A percentile compares a stretch with the other conserved stretches of the same genome.
Conservation (phyloP, 2,113 vertebrate genomes). For the Echinops telfairi region DNA sequence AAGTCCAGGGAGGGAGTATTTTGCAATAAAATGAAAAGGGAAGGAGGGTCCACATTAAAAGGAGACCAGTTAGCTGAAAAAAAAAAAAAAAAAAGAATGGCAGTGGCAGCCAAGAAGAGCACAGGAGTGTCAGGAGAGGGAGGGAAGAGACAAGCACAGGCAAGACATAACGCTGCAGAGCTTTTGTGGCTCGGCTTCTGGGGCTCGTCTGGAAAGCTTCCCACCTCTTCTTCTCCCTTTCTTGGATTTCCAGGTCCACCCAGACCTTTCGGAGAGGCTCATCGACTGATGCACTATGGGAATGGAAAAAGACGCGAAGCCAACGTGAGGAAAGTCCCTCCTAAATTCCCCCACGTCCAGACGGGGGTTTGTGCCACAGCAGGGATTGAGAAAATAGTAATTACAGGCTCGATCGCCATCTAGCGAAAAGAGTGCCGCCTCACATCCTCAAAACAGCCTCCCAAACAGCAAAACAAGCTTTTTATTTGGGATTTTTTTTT, state of each 20-base stretch:
- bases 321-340: not conserved
- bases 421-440: not conserved
- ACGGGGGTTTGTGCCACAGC: rapidly evolving
- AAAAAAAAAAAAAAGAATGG: too few species aligned
- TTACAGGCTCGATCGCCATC: not conserved
- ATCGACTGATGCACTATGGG: not conserved
- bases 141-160: too few species aligned
- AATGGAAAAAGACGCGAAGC: not conserved
- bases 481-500: too few species aligned
- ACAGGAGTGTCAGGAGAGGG: not conserved
- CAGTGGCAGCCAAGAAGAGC: not conserved
- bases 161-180: not conserved
- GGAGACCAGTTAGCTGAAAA: conserved; percentile 36
- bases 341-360: not conserved
- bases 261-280: not conserved
- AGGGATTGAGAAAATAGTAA: not conserved
- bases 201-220: not conserved
- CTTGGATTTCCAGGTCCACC: not conserved
- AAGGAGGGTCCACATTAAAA: conserved; percentile 42
- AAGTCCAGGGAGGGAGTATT: conserved; percentile 58
- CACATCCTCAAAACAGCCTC: not conserved
- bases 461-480: not conserved
- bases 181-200: not conserved
- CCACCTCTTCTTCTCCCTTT: too few species aligned
- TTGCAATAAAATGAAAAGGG: conserved; percentile 56